These are phyloP conservation scores for Anthopleura xanthogrammica DNA, from an alignment of 92 coral and sea anemone species.

Conservation along the genomic window DNA sequence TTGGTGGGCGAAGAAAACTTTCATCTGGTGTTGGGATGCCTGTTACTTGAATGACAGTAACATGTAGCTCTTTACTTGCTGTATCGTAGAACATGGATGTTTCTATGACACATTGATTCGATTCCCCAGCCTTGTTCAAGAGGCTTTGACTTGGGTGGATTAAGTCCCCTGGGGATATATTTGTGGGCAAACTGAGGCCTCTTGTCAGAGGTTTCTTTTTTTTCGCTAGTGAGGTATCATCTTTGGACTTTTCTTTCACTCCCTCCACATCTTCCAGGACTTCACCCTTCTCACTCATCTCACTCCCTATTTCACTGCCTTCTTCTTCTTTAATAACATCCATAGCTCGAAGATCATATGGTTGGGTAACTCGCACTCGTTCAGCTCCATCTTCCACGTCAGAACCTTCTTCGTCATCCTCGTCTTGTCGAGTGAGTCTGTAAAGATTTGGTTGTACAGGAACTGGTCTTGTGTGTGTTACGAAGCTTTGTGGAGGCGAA, in stretches of 20 bases:
- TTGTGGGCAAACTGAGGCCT: conserved; percentile 66
- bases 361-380: conserved; percentile 63
- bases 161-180: conserved; percentile 42
- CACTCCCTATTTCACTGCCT: conserved; percentile 26
- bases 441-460: conserved; percentile 81
- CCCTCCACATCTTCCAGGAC: conserved; percentile 22
- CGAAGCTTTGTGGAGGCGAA: conserved; percentile 43
- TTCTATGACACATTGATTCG: conserved; percentile 58
- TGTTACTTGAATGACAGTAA: conserved; percentile 80
- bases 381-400: conserved; percentile 48
- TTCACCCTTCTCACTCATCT: conserved; percentile 17
- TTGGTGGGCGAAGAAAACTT: conserved; percentile 80
- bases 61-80: conserved; percentile 84
- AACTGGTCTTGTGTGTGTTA: conserved; percentile 68
- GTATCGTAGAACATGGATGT: conserved; percentile 89
- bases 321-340: conserved; percentile 39
- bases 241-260: conserved; percentile 7
- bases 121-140: conserved; percentile 19
- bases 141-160: conserved; percentile 70
- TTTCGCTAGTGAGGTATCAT: conserved; percentile 15
- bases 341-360: conserved; percentile 54
- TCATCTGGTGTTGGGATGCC: conserved; percentile 82
- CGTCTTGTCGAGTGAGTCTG: conserved; percentile 47
- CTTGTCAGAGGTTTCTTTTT: conserved; percentile 46
- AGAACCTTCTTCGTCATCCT: conserved; percentile 49